Conservation (phyloP, 1,140 invertebrate species). For the Leguminivora glycinivorella region DNA sequence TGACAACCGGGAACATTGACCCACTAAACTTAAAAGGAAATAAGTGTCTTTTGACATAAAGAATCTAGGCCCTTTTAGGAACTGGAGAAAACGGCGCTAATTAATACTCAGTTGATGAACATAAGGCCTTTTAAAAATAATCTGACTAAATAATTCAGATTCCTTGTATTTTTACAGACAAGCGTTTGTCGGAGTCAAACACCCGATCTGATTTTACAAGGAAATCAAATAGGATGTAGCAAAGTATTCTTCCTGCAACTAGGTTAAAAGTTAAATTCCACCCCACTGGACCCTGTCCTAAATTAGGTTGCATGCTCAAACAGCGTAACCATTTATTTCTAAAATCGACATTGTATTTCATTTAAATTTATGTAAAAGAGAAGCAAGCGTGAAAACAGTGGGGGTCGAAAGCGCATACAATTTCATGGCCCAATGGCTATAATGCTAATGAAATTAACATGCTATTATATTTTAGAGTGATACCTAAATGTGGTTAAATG, state of each 20-base stretch:
- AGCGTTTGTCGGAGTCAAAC: not conserved
- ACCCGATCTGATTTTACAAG: not conserved
- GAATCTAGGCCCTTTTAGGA: not conserved
- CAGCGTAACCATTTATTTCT: constrained; percentile 15
- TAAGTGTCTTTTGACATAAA: not conserved
- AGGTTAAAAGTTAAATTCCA: not conserved
- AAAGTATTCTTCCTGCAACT: not conserved
- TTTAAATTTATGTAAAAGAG: constrained; percentile 15
- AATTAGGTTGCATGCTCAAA: constrained; percentile 15
- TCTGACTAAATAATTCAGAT: not conserved
- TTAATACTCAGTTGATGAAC: not conserved
- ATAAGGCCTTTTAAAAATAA: not conserved
- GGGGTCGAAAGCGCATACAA: constrained; percentile 8
- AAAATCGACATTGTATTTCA: constrained; percentile 17
- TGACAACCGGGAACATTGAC: not conserved
- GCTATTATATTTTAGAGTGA: not conserved
- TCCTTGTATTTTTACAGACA: constrained; percentile 5
- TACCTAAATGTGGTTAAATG: not conserved
- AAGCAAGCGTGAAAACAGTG: constrained; percentile 14
- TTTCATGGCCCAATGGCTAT: not conserved
- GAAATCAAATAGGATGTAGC: not conserved
- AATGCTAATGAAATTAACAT: not conserved
- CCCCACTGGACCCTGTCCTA: not conserved
- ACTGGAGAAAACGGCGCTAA: not conserved
- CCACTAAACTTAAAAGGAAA: not conserved